Evolutionary conservation across 1,140 invertebrate species (phyloP).

Genomic region (Caerostris darwini): DNA sequence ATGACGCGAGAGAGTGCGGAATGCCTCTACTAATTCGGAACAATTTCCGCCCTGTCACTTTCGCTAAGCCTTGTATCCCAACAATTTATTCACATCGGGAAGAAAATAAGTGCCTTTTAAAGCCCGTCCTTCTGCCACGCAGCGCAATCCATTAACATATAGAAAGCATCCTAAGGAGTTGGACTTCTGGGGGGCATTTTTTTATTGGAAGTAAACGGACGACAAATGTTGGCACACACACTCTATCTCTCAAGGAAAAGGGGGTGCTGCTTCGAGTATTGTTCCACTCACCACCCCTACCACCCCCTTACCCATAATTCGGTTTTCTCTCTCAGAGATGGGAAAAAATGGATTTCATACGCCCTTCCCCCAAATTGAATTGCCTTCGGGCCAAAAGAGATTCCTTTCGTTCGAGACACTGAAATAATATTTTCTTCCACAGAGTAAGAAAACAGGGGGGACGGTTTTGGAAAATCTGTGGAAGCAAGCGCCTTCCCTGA

Average conservation of each 20-base stretch:
- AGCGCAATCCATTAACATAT: not conserved
- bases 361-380: not conserved
- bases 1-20: not conserved
- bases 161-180: constrained; percentile 27
- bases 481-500: not conserved
- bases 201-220: constrained; percentile 32
- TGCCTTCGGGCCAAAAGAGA: constrained; percentile 25
- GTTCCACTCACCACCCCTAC: no score
- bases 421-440: constrained; percentile 36
- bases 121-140: not conserved
- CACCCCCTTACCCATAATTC: not conserved
- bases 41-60: not conserved
- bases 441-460: not conserved
- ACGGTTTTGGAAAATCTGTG: not conserved
- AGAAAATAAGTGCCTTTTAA: constrained; percentile 1
- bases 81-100: not conserved
- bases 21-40: not conserved
- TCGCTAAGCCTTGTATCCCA: not conserved
- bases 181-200: not conserved
- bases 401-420: not conserved
- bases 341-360: constrained; percentile 42
- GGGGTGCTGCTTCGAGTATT: not conserved
- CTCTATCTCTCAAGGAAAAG: not conserved
- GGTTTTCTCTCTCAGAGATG: constrained; percentile 21
- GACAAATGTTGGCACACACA: constrained; percentile 31